phyloP scores from a whole-genome alignment of 2,797 vertebrate genomes.

The Poeciliopsis infans region DNA sequence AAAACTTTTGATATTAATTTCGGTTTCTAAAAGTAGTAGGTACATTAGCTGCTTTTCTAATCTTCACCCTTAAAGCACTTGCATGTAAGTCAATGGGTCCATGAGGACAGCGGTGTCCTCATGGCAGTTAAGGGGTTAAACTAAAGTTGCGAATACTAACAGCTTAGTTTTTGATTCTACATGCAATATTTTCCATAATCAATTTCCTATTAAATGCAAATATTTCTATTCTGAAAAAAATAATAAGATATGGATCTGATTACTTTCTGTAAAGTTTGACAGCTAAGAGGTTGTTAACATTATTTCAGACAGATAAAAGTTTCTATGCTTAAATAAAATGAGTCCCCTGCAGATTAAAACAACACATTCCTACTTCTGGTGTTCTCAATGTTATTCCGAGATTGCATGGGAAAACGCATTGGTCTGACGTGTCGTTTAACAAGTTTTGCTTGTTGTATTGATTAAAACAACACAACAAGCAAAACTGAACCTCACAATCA shows the following conservation, averaged over 20 bases:
- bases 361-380: background rate
- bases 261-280: background rate
- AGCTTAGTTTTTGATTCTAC: background rate
- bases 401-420: background rate
- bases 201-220: background rate
- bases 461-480: background rate
- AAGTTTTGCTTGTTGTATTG: no score
- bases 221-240: background rate
- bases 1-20: background rate
- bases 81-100: no score
- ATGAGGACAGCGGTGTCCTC: no score
- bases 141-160: background rate
- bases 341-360: background rate
- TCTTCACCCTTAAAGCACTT: no score
- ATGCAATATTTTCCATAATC: background rate
- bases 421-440: background rate
- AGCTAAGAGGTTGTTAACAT: background rate
- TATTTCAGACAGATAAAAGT: background rate
- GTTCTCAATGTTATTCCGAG: background rate
- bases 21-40: background rate
- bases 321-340: background rate
- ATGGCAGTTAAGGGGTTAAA: background rate
- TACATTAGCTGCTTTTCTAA: background rate
- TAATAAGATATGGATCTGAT: background rate
- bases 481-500: background rate